These are phyloP conservation scores for Pocillopora grandis DNA, from an alignment of 92 coral and sea anemone species.

Conservation along the genomic window DNA sequence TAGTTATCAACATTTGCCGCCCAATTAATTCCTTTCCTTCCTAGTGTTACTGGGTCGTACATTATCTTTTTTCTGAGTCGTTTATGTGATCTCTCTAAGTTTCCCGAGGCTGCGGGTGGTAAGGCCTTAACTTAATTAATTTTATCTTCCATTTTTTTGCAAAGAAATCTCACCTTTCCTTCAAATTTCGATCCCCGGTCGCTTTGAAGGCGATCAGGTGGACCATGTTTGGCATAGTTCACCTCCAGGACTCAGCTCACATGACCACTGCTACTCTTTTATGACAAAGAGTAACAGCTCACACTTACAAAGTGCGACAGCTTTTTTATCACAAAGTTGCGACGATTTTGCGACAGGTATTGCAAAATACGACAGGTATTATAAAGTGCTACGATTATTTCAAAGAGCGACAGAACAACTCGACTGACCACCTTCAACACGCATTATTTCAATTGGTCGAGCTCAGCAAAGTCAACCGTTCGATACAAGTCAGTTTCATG, in stretches of 20 bases:
- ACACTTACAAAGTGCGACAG: no score
- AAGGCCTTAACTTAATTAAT: constrained; percentile 39
- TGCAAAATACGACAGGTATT: no score
- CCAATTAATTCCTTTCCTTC: constrained; percentile 46
- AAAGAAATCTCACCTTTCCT: constrained; percentile 20
- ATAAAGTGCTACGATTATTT: no score
- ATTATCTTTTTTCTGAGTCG: constrained; percentile 31
- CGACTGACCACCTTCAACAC: no score
- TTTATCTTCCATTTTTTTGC: neutral
- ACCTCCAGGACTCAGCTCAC: constrained; percentile 10
- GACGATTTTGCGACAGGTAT: no score
- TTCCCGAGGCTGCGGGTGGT: constrained; percentile 37
- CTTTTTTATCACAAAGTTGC: no score
- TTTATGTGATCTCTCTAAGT: constrained; percentile 44
- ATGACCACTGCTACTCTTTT: no score
- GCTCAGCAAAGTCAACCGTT: no score
- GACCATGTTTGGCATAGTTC: constrained; percentile 46
- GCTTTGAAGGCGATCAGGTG: constrained; percentile 41
- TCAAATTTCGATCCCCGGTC: constrained; percentile 37
- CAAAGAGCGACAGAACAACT: no score
- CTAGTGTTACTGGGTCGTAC: constrained; percentile 32
- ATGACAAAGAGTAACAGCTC: no score
- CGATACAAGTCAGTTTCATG: no score
- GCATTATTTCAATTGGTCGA: no score
- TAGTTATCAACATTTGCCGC: constrained; percentile 11